phyloP scores from a whole-genome alignment of 1,140 invertebrate species.

The Uloborus diversus region DNA sequence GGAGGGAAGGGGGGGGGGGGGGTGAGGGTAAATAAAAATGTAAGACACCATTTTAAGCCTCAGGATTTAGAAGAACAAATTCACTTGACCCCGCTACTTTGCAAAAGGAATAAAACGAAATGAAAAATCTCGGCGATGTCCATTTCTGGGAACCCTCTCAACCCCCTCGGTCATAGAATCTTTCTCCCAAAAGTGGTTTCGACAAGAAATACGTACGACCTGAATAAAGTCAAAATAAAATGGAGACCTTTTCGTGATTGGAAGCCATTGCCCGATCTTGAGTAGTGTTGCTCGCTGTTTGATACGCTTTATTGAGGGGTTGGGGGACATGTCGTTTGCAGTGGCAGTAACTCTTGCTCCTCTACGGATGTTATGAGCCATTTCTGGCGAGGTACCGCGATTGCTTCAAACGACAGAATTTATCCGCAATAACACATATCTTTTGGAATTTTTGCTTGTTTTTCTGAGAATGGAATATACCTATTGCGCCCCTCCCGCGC shows the following conservation, averaged over 20 bases:
- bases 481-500: not conserved
- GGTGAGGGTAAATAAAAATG: too few relatives aligned
- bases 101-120: too few relatives aligned
- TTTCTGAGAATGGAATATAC: not conserved
- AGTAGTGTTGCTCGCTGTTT: slow-evolving; percentile 39
- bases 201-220: slow-evolving; percentile 47
- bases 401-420: slow-evolving; percentile 44
- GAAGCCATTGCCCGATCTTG: slow-evolving; percentile 20
- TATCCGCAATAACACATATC: slow-evolving; percentile 56
- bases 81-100: too few relatives aligned
- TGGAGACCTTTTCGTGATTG: slow-evolving; percentile 39
- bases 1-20: too few relatives aligned
- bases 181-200: not conserved
- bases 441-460: slow-evolving; percentile 47
- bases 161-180: not conserved
- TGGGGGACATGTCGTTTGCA: not conserved
- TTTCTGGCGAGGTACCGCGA: slow-evolving; percentile 39
- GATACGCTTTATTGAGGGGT: slow-evolving; percentile 31
- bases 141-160: too few relatives aligned
- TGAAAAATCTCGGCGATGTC: too few relatives aligned
- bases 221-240: slow-evolving; percentile 50
- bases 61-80: too few relatives aligned
- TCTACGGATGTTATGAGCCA: slow-evolving; percentile 48
- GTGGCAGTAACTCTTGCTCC: slow-evolving; percentile 24
- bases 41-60: too few relatives aligned